phyloP scores from a whole-genome alignment of 2,797 vertebrate genomes.

The Catamblyrhynchus diadema region DNA sequence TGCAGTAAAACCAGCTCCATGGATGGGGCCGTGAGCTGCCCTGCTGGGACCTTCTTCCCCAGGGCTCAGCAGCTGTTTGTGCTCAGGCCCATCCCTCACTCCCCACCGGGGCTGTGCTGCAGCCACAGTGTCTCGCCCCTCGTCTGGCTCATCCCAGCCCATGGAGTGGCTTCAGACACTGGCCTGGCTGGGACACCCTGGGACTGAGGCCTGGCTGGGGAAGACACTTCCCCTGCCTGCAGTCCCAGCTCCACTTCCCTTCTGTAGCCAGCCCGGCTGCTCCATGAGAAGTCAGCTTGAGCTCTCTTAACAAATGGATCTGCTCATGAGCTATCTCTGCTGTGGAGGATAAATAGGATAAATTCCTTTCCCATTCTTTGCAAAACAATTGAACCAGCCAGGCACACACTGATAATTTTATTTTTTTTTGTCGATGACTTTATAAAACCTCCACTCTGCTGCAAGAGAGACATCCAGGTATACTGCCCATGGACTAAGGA shows the following conservation, averaged over 20 bases:
- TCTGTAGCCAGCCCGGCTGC: fast-evolving
- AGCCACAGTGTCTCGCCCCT: neutral
- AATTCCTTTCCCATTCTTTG: neutral
- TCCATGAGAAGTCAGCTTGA: neutral
- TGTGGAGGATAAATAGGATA: neutral
- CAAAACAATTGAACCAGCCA: neutral
- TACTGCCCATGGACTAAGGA: neutral
- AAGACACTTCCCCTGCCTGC: neutral
- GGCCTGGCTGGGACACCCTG: fast-evolving
- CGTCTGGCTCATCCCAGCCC: neutral
- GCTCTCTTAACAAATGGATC: neutral
- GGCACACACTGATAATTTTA: fast-evolving
- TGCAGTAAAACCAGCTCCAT: neutral
- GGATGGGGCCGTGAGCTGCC: fast-evolving
- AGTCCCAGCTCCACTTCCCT: neutral
- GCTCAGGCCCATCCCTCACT: neutral
- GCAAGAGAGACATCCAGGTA: neutral
- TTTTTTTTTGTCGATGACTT: neutral
- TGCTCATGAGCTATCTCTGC: neutral
- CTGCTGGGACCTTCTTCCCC: neutral
- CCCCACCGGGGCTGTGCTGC: fast-evolving
- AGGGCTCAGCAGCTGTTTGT: fast-evolving
- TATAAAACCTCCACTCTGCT: neutral
- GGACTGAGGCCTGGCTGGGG: too few species aligned
- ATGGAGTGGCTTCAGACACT: fast-evolving